These are phyloP conservation scores for Miltochrista miniata DNA, from an alignment of 2,888 invertebrate genomes.

Conservation along the genomic window DNA sequence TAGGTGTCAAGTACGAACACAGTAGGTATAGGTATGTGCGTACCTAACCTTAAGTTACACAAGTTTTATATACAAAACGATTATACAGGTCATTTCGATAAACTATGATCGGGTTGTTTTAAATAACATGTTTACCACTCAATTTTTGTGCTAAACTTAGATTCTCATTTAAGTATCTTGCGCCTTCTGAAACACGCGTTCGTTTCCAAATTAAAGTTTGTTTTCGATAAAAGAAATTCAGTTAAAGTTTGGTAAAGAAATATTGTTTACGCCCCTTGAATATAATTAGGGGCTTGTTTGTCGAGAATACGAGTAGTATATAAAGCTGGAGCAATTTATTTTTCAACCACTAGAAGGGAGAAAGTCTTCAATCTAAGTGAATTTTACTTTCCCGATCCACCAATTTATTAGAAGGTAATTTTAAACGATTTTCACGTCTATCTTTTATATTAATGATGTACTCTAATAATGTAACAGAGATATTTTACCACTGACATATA, in stretches of 20 bases:
- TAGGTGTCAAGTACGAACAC: slow-evolving; percentile 11
- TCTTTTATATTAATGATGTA: background rate
- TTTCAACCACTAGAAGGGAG: slow-evolving; percentile 29
- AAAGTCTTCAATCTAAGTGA: slow-evolving; percentile 18
- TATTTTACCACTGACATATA: no score
- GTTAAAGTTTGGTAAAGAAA: slow-evolving; percentile 20
- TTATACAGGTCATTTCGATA: slow-evolving; percentile 46
- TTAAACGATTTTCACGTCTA: slow-evolving; percentile 4
- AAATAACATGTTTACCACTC: slow-evolving; percentile 57
- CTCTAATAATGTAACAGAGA: no score
- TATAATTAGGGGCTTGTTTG: slow-evolving; percentile 33
- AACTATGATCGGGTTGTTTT: slow-evolving; percentile 52
- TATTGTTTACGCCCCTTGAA: slow-evolving; percentile 35
- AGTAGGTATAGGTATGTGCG: slow-evolving; percentile 14
- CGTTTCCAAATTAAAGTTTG: slow-evolving; percentile 20
- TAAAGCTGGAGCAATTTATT: slow-evolving; percentile 35
- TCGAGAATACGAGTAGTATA: slow-evolving; percentile 34
- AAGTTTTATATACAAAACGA: slow-evolving; percentile 17
- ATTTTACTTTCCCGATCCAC: slow-evolving; percentile 2
- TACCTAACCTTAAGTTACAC: slow-evolving; percentile 18
- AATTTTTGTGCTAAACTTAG: slow-evolving; percentile 35
- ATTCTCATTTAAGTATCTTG: slow-evolving; percentile 41
- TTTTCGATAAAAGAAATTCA: slow-evolving; percentile 19
- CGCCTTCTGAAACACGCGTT: slow-evolving; percentile 21
- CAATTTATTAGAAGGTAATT: slow-evolving; percentile 4